These are phyloP conservation scores for Leptopilina myrica DNA, from an alignment of 2,888 invertebrate genomes.

Conservation along the genomic window DNA sequence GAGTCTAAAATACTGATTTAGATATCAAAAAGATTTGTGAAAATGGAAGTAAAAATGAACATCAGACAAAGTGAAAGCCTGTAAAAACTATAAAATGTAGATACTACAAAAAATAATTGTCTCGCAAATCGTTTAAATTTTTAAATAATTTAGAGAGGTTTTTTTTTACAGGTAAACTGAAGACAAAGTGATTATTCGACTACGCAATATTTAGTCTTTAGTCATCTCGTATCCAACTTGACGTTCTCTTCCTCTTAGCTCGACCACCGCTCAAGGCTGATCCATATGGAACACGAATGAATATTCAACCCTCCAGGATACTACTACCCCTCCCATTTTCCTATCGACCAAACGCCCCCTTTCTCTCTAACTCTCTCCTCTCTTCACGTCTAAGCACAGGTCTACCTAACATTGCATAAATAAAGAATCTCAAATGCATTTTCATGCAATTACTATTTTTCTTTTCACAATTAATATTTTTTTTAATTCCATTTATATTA, in stretches of 20 bases:
- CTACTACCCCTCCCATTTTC: slow-evolving; percentile 58
- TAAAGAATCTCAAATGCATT: slow-evolving; percentile 70
- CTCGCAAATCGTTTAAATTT: too few relatives aligned
- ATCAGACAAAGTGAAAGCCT: too few relatives aligned
- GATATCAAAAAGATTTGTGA: too few relatives aligned
- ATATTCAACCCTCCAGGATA: slow-evolving; percentile 73
- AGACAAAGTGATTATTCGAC: slow-evolving; percentile 46
- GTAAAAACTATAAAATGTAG: too few relatives aligned
- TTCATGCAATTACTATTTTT: slow-evolving; percentile 59
- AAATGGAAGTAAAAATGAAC: too few relatives aligned
- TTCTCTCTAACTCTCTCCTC: slow-evolving; percentile 44
- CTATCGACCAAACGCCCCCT: slow-evolving; percentile 51
- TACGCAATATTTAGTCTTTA: slow-evolving; percentile 62
- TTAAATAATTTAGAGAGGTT: too few relatives aligned
- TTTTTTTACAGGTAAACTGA: too few relatives aligned
- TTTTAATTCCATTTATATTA: too few relatives aligned
- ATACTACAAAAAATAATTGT: too few relatives aligned
- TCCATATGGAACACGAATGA: slow-evolving; percentile 76
- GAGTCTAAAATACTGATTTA: too few relatives aligned
- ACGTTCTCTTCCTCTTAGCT: slow-evolving; percentile 52
- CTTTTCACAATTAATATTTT: too few relatives aligned
- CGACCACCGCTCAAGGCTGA: slow-evolving; percentile 68
- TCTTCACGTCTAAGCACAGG: slow-evolving; percentile 42
- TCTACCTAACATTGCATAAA: slow-evolving; percentile 51
- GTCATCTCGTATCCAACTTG: slow-evolving; percentile 42